A percentile compares a stretch with the other conserved stretches of the same genome.
Evolutionary conservation across 2,113 vertebrate species (phyloP).

Genomic region (Tringa solitaria): DNA sequence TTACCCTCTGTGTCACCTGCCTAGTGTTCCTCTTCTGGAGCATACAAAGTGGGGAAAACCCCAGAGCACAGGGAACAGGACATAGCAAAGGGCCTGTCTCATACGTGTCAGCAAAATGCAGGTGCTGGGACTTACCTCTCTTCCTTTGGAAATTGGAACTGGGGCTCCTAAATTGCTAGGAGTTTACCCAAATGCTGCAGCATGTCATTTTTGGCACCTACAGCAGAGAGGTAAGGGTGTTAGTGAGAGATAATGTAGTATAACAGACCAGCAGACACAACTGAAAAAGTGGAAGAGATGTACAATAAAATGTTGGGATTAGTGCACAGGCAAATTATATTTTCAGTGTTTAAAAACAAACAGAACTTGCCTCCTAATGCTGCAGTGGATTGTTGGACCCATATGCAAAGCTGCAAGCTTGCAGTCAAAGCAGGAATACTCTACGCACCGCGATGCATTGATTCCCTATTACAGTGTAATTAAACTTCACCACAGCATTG

Average conservation of each 20-base stretch:
- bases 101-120: not conserved
- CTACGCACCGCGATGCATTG: not conserved
- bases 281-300: not conserved
- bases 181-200: not conserved
- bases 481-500: not conserved
- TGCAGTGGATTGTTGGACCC: not conserved
- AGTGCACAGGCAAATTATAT: accelerated
- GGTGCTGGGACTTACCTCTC: not conserved
- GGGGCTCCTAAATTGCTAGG: not conserved
- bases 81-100: not conserved
- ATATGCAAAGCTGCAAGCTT: not conserved
- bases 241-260: not conserved
- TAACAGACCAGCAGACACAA: not conserved
- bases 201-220: not conserved
- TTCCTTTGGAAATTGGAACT: not conserved
- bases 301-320: not conserved
- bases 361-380: not conserved
- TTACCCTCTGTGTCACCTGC: not conserved
- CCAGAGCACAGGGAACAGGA: not conserved
- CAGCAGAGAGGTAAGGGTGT: not conserved
- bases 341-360: not conserved
- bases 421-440: not conserved
- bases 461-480: not conserved
- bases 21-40: not conserved
- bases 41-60: not conserved